phyloP scores from a whole-genome alignment of 2,113 vertebrate species.

The Aegithalos caudatus region DNA sequence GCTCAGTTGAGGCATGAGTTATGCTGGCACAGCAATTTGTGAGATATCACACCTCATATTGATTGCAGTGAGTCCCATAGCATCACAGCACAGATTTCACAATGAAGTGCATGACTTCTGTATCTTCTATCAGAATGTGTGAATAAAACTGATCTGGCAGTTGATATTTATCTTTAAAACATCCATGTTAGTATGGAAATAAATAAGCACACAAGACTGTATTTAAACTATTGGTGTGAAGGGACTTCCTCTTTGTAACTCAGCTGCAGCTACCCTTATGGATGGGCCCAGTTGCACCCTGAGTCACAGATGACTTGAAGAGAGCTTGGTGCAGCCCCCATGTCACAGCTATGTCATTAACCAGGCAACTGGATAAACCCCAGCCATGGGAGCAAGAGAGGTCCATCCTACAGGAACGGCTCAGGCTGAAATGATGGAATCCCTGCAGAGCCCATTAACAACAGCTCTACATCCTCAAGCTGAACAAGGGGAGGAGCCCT shows the following conservation, averaged over 20 bases:
- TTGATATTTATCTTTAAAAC: not conserved
- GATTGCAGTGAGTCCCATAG: not conserved
- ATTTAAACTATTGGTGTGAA: not conserved
- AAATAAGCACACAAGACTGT: not conserved
- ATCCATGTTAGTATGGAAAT: not conserved
- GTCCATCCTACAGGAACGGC: not conserved
- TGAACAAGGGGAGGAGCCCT: not conserved
- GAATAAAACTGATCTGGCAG: not conserved
- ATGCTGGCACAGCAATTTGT: not conserved
- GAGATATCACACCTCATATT: not conserved
- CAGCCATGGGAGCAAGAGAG: not conserved
- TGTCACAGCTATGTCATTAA: not conserved
- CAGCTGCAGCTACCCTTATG: not conserved
- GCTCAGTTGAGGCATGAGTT: not conserved
- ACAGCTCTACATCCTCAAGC: not conserved
- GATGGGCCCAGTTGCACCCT: not conserved
- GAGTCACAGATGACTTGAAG: not conserved
- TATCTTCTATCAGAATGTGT: not conserved
- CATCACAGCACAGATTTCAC: not conserved
- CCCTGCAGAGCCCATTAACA: not conserved
- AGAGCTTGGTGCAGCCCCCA: not conserved
- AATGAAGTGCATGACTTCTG: not conserved
- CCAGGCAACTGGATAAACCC: not conserved
- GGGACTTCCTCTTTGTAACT: not conserved
- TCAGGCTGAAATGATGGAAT: not conserved